Evolutionary conservation across 2,888 invertebrate species (phyloP), one percentile per base, ranked within the genome.

Genomic region (Pemphredon lugubris): DNA sequence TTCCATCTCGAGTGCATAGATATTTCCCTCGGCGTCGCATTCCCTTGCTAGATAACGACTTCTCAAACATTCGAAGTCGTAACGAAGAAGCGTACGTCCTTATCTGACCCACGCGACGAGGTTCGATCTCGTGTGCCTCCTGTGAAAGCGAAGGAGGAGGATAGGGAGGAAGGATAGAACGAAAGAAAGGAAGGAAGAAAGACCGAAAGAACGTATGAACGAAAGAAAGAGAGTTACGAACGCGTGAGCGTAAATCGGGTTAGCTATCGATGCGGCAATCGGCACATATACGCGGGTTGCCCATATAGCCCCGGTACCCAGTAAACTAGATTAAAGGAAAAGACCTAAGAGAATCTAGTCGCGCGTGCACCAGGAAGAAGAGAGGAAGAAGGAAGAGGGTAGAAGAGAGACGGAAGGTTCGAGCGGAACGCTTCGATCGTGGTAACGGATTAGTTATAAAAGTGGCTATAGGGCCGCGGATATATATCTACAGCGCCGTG

Each of bases 361-460:
- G 50, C 57, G 18, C 42, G 32, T 13, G 20, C 34, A 16, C 20
- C 18, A 40, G 32, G 34, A 37, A 44, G 32, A 37, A 61, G 55
- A 60, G 63, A 23, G 42, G 34, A 30, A 39, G 20, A 21, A 23
- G 57, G 11, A 16, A 11, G 9, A 21, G 34, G 50, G 26, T 20
- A 30, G 50, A 42, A 39, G 53, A 51, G 45, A 44, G 39, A 14
- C 18, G 26, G 48, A 53, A 51, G 42, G 42, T 51, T 42, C 45
- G 55, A 66, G 50, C 44, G 65, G 79, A 75, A 76, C 76, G 77
- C 72, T n/a, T 75, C 82, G 84, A 87, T 84, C 84, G 84, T 81
- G 84, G 84, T 88, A 88, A 87, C 88, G 88, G 86, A 88, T 88
- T 86, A 86, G 86, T 83, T 83, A 83, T 83, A 84, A 84, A 82